Evolutionary conservation across 2,797 vertebrate genomes (phyloP).

Genomic region (Toxotes lorentzi): DNA sequence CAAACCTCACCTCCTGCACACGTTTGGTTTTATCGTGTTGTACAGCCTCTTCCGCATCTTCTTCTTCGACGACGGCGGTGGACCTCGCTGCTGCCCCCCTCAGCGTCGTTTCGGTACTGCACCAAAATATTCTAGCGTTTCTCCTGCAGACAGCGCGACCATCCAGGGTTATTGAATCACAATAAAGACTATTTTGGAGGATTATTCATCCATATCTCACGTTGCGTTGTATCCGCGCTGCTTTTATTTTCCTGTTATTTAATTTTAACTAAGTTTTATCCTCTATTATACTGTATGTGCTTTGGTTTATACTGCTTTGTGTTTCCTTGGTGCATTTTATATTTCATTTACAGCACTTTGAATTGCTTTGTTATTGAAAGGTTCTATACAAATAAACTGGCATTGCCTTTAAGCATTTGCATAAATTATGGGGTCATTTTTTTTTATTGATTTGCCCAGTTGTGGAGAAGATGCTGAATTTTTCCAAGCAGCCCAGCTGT

Average conservation of each 20-base stretch:
- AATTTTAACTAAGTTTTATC: neutral
- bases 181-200: neutral
- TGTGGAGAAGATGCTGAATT: too few species aligned
- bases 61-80: conserved; percentile 4
- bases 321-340: neutral
- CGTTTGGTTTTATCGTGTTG: neutral
- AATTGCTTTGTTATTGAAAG: too few species aligned
- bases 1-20: rapidly evolving
- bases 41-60: conserved; percentile 66
- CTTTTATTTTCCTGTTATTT: too few species aligned
- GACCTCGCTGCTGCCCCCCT: conserved; percentile 34
- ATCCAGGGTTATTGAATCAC: neutral
- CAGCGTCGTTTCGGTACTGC: conserved; percentile 24
- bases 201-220: neutral
- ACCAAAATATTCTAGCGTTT: neutral
- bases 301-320: neutral
- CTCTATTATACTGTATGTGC: neutral
- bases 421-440: too few species aligned
- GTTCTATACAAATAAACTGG: too few species aligned
- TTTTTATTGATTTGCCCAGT: too few species aligned
- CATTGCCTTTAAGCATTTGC: too few species aligned
- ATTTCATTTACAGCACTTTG: neutral
- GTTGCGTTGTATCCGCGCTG: neutral
- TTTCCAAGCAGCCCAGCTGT: neutral
- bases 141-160: neutral